Base-by-base conservation (phyloP, 2,113 vertebrate species). In the Equus przewalskii region DNA sequence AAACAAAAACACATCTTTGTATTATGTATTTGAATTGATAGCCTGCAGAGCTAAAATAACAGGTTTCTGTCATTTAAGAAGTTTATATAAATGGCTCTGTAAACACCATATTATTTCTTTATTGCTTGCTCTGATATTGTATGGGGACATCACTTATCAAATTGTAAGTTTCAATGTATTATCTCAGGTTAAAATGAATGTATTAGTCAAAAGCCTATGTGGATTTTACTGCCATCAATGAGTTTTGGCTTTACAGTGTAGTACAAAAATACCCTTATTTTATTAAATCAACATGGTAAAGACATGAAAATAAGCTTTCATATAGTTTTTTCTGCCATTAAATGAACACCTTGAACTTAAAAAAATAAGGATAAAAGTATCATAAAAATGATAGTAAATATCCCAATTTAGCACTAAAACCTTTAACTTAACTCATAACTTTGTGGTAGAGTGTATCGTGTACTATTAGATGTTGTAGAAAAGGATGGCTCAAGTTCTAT, bases 21-120 rank as follows among this genome's bases (percentile, higher is more conserved):
- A 28, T 76, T 78, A 21, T 26, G 58, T 70, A 82, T 92, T 75
- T 95, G 67, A 93, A 95, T 72, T 90, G 36, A 91, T 78, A 80
- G 11, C 19, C 24, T 89, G 22, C 58, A 95, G 78, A 93, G 8
- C 51, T 86, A 82, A 91, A 24, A 65, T 73, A 85, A 84, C 58
- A 86, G 49, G 5, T 36, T 83, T 92, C 76, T 70, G 33, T 91
- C 82, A 78, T 85, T 93, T 96, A 81, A 96, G 49, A 86, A 83
- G 79, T 58, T 96, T 33, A 82, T 92, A 92, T 18, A 94, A 87
- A 79, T 72, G 36, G 4, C 21, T 92, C 49, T 85, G 78, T 82
- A 93, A 93, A 81, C 16, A 44, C 33, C 15, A 28, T 72, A 80
- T 91, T 78, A 94, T 85, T 94, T 88, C 22, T 56, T 65, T 81